Evolutionary conservation across 2,888 invertebrate genomes (phyloP).

Genomic region (Caenorhabditis sinica): DNA sequence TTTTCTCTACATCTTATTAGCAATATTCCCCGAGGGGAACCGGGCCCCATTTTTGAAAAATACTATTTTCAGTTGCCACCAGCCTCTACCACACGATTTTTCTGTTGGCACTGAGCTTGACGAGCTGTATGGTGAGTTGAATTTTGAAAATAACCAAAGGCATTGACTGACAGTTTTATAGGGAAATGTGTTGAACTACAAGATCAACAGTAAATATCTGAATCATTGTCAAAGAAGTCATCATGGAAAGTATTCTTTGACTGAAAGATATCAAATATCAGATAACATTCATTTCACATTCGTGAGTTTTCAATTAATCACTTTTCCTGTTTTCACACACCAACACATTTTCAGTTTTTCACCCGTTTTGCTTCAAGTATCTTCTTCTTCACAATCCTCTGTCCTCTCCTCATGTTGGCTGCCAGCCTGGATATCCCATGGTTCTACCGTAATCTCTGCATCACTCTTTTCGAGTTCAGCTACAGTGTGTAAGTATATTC

Average conservation of each 20-base stretch:
- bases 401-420: conserved; percentile 51
- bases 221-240: conserved; percentile 45
- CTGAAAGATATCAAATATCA: conserved; percentile 59
- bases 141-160: background rate
- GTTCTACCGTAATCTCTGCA: conserved; percentile 50
- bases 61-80: conserved; percentile 31
- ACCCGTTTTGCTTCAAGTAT: conserved; percentile 55
- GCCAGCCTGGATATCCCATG: conserved; percentile 32
- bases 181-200: conserved; percentile 57
- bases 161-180: background rate
- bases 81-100: conserved; percentile 49
- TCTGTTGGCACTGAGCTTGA: conserved; percentile 32
- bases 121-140: conserved; percentile 45
- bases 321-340: no score
- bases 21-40: no score
- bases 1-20: no score
- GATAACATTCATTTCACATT: conserved; percentile 60
- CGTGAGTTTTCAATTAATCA: conserved; percentile 13
- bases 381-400: conserved; percentile 57
- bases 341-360: conserved; percentile 57
- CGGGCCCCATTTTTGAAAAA: conserved; percentile 18
- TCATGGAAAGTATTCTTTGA: conserved; percentile 42
- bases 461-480: conserved; percentile 44
- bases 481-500: conserved; percentile 35
- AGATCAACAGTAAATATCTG: conserved; percentile 44